Conservation (phyloP, 2,113 vertebrate species). For the Ursus arctos region DNA sequence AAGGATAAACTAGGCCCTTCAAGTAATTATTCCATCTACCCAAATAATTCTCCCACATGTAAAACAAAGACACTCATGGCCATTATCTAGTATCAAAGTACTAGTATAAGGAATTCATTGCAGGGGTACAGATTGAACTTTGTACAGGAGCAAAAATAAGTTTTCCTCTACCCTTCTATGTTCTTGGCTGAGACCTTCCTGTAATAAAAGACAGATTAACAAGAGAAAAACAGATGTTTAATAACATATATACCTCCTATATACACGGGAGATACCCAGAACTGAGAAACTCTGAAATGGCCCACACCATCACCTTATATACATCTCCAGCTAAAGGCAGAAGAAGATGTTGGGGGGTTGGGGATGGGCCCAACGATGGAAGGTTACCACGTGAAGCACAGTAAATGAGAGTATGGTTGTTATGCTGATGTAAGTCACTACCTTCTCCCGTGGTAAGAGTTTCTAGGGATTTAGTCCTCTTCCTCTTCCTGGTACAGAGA, state of each 20-base stretch:
- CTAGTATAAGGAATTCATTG: neutral
- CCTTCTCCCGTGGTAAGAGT: neutral
- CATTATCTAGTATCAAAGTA: neutral
- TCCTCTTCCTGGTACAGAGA: neutral
- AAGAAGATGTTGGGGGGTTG: neutral
- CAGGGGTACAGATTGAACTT: neutral
- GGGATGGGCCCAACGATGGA: neutral
- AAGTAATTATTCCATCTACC: neutral
- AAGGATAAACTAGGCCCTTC: constrained; percentile 8
- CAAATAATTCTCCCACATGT: constrained; percentile 41
- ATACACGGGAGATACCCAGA: neutral
- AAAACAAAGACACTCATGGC: neutral
- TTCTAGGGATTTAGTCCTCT: neutral
- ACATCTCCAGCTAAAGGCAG: neutral
- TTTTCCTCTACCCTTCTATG: neutral
- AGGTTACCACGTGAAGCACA: neutral
- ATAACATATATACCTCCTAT: neutral
- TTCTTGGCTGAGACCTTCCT: neutral
- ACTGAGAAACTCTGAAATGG: neutral
- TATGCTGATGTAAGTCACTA: neutral
- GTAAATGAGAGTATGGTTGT: neutral
- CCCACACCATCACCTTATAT: neutral
- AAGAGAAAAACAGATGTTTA: neutral
- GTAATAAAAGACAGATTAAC: neutral
- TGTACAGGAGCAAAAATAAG: neutral